Percentiles rank a stretch among this genome's conserved stretches.
Evolutionary conservation across 2,797 vertebrate species (phyloP).

Genomic region (Melopsittacus undulatus): DNA sequence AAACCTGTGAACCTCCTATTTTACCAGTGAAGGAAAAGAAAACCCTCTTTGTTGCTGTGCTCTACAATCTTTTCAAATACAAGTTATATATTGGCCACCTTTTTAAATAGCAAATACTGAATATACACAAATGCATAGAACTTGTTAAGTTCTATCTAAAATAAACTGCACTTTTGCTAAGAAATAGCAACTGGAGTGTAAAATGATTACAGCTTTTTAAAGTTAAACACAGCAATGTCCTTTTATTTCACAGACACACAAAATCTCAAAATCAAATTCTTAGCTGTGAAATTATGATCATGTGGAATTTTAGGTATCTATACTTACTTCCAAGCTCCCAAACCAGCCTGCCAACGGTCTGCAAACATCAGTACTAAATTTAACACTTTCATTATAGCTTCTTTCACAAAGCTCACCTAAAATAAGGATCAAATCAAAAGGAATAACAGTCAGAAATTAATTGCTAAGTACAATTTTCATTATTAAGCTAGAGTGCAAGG

Average conservation of each 20-base stretch:
- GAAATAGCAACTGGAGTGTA: neutral
- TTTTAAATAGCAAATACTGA: neutral
- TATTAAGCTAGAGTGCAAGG: neutral
- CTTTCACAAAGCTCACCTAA: conserved; percentile 97
- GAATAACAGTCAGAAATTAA: neutral
- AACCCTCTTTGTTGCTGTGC: neutral
- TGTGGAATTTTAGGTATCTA: neutral
- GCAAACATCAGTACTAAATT: conserved; percentile 97
- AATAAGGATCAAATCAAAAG: neutral
- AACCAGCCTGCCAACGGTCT: conserved; percentile 94
- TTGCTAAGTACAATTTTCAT: neutral
- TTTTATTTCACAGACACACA: neutral
- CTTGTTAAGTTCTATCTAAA: neutral
- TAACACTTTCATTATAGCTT: conserved; percentile 98
- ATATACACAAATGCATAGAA: neutral
- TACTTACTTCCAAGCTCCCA: conserved; percentile 94
- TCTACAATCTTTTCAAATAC: neutral
- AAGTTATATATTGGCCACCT: neutral
- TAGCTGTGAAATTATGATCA: neutral
- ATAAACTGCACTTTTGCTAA: neutral
- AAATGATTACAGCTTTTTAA: too few species aligned
- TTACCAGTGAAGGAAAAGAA: neutral
- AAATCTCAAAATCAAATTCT: neutral
- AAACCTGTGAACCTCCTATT: neutral
- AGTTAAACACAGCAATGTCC: neutral